Percentiles rank a stretch among this genome's conserved stretches.
These are phyloP conservation scores for Drosophila neocordata DNA, from an alignment of 1,140 invertebrate species.

Conservation along the genomic window DNA sequence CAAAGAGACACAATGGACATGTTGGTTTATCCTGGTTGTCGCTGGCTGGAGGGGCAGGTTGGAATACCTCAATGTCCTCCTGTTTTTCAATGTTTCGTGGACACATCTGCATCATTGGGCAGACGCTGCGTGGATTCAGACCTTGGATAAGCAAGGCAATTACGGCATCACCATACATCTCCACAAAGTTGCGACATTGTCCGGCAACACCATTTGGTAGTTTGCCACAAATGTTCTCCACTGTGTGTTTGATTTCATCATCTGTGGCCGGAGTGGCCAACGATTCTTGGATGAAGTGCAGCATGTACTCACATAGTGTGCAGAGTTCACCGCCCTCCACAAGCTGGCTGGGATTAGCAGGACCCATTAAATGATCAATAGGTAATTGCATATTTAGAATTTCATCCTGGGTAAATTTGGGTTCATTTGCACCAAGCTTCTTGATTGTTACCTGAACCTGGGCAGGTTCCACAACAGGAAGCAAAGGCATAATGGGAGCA, in stretches of 20 bases:
- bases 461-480: constrained; percentile 68
- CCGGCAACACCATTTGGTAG: constrained; percentile 86
- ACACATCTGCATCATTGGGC: constrained; percentile 83
- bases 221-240: constrained; percentile 87
- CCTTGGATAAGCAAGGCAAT: constrained; percentile 90
- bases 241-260: constrained; percentile 86
- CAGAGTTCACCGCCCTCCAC: constrained; percentile 86
- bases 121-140: constrained; percentile 88
- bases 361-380: constrained; percentile 86
- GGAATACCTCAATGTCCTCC: constrained; percentile 83
- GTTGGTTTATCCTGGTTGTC: constrained; percentile 84
- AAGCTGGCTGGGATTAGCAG: constrained; percentile 79
- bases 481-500: constrained; percentile 71
- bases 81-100: constrained; percentile 83
- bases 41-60: constrained; percentile 69
- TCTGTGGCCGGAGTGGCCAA: constrained; percentile 88
- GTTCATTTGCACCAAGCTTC: constrained; percentile 73
- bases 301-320: constrained; percentile 91
- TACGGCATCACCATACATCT: constrained; percentile 90
- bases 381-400: constrained; percentile 85
- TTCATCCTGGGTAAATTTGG: constrained; percentile 67
- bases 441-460: constrained; percentile 75
- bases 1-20: constrained; percentile 92
- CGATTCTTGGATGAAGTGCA: constrained; percentile 90
- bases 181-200: constrained; percentile 90